A percentile compares a stretch with the other conserved stretches of the same genome.
phyloP scores from a whole-genome alignment of 2,888 invertebrate genomes.

The Lithophane leautieri region DNA sequence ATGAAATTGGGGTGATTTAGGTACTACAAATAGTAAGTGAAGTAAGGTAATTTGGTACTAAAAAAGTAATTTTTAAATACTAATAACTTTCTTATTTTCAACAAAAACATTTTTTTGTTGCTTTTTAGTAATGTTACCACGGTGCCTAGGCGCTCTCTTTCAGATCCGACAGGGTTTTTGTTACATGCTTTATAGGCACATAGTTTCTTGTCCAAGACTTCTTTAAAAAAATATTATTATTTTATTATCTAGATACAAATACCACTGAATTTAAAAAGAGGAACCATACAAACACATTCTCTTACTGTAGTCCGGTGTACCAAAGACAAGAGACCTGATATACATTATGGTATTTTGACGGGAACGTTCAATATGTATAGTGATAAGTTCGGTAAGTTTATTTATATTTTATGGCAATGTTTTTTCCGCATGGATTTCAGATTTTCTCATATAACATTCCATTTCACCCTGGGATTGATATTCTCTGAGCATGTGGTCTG shows the following conservation, averaged over 20 bases:
- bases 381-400: conserved; percentile 75
- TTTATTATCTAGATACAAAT: conserved; percentile 74
- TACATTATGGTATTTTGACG: conserved; percentile 85
- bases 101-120: too few species aligned
- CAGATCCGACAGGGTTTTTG: too few species aligned
- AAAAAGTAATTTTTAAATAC: too few species aligned
- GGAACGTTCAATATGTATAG: conserved; percentile 87
- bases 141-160: too few species aligned
- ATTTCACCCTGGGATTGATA: background rate
- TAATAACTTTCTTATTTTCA: too few species aligned
- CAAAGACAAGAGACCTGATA: conserved; percentile 78
- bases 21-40: too few species aligned
- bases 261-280: conserved; percentile 80
- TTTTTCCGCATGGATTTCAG: background rate
- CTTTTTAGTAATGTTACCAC: too few species aligned
- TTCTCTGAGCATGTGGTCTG: background rate
- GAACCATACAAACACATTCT: conserved; percentile 83
- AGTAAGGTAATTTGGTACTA: too few species aligned
- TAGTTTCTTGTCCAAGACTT: background rate
- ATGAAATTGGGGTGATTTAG: too few species aligned
- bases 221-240: conserved; percentile 34
- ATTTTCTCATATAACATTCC: background rate
- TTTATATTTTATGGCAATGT: background rate
- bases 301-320: conserved; percentile 84
- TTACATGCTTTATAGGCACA: too few species aligned